phyloP scores from a whole-genome alignment of 2,888 invertebrate genomes.

The Ecliptopera silaceata region DNA sequence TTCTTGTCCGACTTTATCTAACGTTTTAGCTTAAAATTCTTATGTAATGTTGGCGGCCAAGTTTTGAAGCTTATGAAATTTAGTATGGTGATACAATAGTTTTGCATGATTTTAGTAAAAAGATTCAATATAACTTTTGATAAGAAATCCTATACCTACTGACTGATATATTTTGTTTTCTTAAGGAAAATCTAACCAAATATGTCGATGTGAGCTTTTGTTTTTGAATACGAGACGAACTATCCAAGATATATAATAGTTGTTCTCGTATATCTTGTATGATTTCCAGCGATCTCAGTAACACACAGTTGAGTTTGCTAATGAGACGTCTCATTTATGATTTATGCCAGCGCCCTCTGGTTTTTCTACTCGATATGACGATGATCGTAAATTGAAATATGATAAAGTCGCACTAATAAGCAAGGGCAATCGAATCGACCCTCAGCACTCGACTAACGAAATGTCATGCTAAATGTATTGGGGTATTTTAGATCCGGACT shows the following conservation, averaged over 20 bases:
- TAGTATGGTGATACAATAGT: constrained; percentile 34
- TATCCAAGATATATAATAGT: no score
- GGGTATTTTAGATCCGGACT: background rate
- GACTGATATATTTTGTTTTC: no score
- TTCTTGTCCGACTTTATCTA: constrained; percentile 79
- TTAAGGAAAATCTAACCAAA: no score
- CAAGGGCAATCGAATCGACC: constrained; percentile 70
- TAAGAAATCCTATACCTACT: background rate
- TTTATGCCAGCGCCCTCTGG: constrained; percentile 75
- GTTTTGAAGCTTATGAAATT: constrained; percentile 62
- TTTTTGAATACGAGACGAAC: no score
- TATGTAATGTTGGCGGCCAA: constrained; percentile 68
- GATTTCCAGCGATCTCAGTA: constrained; percentile 15
- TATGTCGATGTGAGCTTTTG: no score
- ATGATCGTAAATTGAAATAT: constrained; percentile 83
- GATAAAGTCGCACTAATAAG: constrained; percentile 81
- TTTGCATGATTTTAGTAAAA: constrained; percentile 29
- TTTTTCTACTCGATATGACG: constrained; percentile 80
- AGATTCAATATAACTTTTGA: background rate
- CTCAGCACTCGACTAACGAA: constrained; percentile 56
- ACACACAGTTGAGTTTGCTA: constrained; percentile 43
- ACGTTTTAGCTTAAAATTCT: constrained; percentile 74
- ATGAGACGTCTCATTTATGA: constrained; percentile 78
- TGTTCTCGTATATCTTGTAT: background rate
- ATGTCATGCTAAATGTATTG: constrained; percentile 36